Evolutionary conservation across 92 coral and sea anemone species (phyloP).

Genomic region (Isaurus tuberculatus): DNA sequence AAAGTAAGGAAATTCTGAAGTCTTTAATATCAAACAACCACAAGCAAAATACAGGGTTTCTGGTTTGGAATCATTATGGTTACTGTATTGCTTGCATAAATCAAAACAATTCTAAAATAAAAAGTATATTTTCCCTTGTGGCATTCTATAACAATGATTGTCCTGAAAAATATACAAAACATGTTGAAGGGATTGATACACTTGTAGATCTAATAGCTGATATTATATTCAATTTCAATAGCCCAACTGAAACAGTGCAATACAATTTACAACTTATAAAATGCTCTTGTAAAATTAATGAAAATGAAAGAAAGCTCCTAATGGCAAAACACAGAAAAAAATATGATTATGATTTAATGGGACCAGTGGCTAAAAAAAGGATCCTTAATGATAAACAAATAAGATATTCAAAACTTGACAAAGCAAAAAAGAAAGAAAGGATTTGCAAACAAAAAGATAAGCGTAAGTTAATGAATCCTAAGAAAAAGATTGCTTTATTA

Average conservation of each 20-base stretch:
- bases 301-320: too few species aligned
- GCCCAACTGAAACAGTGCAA: too few species aligned
- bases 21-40: slow-evolving; percentile 12
- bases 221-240: too few species aligned
- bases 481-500: too few species aligned
- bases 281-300: slow-evolving; percentile 31
- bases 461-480: too few species aligned
- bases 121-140: not conserved
- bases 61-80: slow-evolving; percentile 11
- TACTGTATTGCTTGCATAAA: too few species aligned
- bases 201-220: too few species aligned
- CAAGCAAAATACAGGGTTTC: slow-evolving; percentile 15
- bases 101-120: too few species aligned
- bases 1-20: slow-evolving; percentile 38
- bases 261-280: slow-evolving; percentile 9
- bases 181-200: slow-evolving; percentile 8
- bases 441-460: too few species aligned
- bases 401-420: not conserved
- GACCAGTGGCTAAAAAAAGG: slow-evolving; percentile 24
- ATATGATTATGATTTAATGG: slow-evolving; percentile 33
- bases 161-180: slow-evolving; percentile 18
- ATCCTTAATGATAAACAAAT: not conserved
- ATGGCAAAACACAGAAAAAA: slow-evolving; percentile 32
- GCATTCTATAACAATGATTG: too few species aligned
- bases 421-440: slow-evolving; percentile 8